Conservation (phyloP, 1,140 invertebrate species). For the Papilio polyxenes region DNA sequence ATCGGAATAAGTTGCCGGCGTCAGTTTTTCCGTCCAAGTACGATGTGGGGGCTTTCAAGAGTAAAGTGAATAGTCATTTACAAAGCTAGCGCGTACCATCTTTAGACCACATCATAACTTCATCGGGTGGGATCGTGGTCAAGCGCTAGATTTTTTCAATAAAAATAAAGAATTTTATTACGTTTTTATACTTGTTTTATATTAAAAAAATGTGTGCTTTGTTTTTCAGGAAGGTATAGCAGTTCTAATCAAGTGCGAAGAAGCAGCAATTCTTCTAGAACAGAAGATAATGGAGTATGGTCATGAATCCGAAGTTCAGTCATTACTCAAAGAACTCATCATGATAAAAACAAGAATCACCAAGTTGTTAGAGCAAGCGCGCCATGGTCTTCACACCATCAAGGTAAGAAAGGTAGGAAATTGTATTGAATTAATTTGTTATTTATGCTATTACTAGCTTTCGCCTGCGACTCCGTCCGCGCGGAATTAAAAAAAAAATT, state of each 20-base stretch:
- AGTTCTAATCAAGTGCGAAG: constrained; percentile 82
- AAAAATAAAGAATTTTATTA: no score
- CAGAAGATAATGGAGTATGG: constrained; percentile 80
- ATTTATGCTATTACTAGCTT: no score
- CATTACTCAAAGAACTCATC: constrained; percentile 77
- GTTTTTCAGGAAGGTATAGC: constrained; percentile 81
- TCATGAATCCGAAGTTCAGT: constrained; percentile 79
- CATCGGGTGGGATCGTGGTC: no score
- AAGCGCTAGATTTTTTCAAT: no score
- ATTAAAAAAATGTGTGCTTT: not conserved
- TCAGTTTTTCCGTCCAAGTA: no score
- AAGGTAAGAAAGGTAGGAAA: constrained; percentile 79
- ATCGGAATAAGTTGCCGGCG: no score
- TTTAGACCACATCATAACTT: no score
- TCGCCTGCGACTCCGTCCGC: no score
- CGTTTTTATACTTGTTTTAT: not conserved
- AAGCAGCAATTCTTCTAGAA: constrained; percentile 81
- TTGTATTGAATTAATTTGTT: constrained; percentile 16
- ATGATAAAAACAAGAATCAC: constrained; percentile 78
- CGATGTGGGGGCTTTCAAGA: no score
- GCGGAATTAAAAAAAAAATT: no score
- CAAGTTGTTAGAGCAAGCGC: constrained; percentile 82
- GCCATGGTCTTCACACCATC: constrained; percentile 82
- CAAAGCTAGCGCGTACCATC: no score
- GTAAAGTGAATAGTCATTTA: no score